Evolutionary conservation across 2,797 vertebrate genomes (phyloP).

Genomic region (Pygocentrus nattereri): DNA sequence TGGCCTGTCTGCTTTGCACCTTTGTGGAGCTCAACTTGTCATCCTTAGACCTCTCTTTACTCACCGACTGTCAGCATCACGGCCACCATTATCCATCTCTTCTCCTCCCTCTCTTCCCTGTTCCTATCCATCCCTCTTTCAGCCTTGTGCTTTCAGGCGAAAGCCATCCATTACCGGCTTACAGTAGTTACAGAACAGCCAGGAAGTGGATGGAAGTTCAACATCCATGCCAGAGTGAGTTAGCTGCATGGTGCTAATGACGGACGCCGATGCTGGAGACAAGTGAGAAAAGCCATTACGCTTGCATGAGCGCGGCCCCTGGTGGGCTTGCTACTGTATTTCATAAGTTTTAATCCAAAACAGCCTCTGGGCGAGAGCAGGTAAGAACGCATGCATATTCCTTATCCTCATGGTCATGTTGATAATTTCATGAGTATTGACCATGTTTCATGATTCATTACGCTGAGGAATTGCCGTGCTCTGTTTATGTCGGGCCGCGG

Average conservation of each 20-base stretch:
- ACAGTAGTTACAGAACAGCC: slow-evolving; percentile 30
- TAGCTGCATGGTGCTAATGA: neutral
- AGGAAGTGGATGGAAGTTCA: slow-evolving; percentile 6
- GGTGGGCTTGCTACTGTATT: slow-evolving; percentile 28
- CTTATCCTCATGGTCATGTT: slow-evolving; percentile 43
- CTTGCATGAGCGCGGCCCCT: neutral
- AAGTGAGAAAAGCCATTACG: neutral
- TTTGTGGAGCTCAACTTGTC: slow-evolving; percentile 53
- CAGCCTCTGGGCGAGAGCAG: slow-evolving; percentile 37
- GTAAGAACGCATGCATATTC: slow-evolving; percentile 37
- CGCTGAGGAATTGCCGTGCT: slow-evolving; percentile 13
- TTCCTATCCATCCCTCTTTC: neutral
- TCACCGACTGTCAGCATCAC: slow-evolving; percentile 45
- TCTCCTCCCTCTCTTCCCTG: slow-evolving; percentile 14
- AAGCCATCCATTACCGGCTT: slow-evolving; percentile 30
- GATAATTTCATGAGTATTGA: slow-evolving; percentile 62
- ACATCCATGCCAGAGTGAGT: neutral
- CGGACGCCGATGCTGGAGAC: too few relatives aligned
- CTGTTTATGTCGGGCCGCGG: slow-evolving; percentile 25
- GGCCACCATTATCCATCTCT: slow-evolving; percentile 35
- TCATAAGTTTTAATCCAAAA: slow-evolving; percentile 37
- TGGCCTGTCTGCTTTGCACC: slow-evolving; percentile 28
- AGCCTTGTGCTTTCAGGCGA: neutral
- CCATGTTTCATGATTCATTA: slow-evolving; percentile 52
- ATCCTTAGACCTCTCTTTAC: slow-evolving; percentile 45